Base-by-base conservation (phyloP, 2,113 vertebrate species). In the Sitta europaea region DNA sequence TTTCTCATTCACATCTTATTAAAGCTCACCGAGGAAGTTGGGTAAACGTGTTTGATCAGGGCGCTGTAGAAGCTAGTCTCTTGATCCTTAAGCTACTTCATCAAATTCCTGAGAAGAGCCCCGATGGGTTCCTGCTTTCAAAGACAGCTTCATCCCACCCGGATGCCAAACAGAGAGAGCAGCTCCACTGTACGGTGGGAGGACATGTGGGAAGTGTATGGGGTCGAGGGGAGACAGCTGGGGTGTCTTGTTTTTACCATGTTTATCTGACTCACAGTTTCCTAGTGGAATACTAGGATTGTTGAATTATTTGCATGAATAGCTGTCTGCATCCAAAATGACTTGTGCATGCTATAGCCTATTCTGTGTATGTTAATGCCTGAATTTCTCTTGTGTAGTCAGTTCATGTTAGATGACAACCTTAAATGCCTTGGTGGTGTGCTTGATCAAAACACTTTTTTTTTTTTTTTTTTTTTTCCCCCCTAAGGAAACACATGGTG, bases 161-260 rank as follows among this genome's bases (percentile, higher is more conserved):
- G 67, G 58, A 58, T 51, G 43, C 43, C 28, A 47, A 29, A 20
- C 18, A 28, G 58, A 51, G 43, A 22, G 50, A 65, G 58, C 66
- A 79, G 83, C 48, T 75, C 71, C 24, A 5, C 27, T 33, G 14
- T 0, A 0, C 47, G 65, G 35, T 82, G 78, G 51, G 55, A 61
- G 31, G 11, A 11, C 36, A 14, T 0, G 0, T 0, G 1, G 43
- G n/a, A 47, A 35, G 14, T 4, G 27, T 25, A 5, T 0, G 0
- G 36, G 55, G 10, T 28, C 3, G 0, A 24, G 47, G 55, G 47
- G 50, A 71, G 16, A 9, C 12, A 9, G 14, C 27, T 40, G 47
- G n/a, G 58, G 24, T 29, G 28, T 35, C 78, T 48, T 53, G 6
- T 33, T 87, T 62, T 65, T 31, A 10, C 9, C 23, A 1, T 57